phyloP scores from a whole-genome alignment of 2,888 invertebrate species.

The Himalopsyche anomala region DNA sequence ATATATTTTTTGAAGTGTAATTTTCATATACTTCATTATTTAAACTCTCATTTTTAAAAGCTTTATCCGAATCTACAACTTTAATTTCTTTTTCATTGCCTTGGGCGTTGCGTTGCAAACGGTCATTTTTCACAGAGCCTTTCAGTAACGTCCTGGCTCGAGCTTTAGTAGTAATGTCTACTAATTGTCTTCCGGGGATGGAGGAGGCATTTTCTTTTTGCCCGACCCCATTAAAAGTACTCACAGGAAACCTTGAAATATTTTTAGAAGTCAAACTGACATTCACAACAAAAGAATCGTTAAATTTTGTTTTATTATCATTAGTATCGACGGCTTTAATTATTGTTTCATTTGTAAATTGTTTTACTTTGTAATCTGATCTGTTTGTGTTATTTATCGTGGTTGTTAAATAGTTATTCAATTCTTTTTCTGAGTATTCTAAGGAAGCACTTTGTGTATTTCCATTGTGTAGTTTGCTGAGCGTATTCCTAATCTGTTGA shows the following conservation, averaged over 20 bases:
- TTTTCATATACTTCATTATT: background rate
- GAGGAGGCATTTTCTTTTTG: constrained; percentile 42
- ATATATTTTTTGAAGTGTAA: background rate
- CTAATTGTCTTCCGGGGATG: constrained; percentile 63
- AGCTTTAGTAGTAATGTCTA: constrained; percentile 61
- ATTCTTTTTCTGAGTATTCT: background rate
- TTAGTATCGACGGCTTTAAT: too few relatives aligned
- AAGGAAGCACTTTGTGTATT: background rate
- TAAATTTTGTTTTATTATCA: too few relatives aligned
- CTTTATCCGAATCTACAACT: constrained; percentile 11
- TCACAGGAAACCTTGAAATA: background rate
- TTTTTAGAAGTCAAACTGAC: background rate
- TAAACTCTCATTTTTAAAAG: background rate
- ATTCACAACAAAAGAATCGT: too few relatives aligned
- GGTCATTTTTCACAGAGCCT: constrained; percentile 63
- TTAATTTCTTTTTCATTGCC: constrained; percentile 50
- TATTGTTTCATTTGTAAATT: too few relatives aligned
- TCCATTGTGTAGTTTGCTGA: background rate
- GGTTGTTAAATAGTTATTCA: too few relatives aligned
- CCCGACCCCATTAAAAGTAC: background rate
- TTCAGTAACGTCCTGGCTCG: constrained; percentile 56
- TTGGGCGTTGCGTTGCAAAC: constrained; percentile 58
- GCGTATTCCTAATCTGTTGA: constrained; percentile 16
- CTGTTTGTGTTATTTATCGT: background rate
- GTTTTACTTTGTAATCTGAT: too few relatives aligned